These are phyloP conservation scores for Acestrorhynchus altus DNA, from an alignment of 2,797 vertebrate genomes.

Conservation along the genomic window DNA sequence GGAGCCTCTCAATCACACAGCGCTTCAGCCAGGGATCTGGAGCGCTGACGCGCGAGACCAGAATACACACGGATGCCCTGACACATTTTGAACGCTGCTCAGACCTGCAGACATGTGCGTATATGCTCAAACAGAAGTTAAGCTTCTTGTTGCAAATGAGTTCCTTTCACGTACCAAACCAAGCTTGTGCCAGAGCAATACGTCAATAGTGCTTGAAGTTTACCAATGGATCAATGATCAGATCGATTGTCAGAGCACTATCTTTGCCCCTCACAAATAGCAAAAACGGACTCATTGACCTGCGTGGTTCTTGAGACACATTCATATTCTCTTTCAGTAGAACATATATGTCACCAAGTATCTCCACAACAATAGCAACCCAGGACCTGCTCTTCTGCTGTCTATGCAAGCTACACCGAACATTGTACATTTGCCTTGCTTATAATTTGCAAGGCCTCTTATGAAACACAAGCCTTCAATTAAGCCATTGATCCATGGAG, in stretches of 20 bases:
- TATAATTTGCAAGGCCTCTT: slow-evolving; percentile 36
- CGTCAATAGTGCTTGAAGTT: slow-evolving; percentile 49
- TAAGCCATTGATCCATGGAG: slow-evolving; percentile 55
- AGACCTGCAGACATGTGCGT: slow-evolving; percentile 34
- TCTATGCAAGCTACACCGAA: neutral
- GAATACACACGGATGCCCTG: slow-evolving; percentile 51
- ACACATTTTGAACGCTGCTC: slow-evolving; percentile 41
- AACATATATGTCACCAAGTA: neutral
- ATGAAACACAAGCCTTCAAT: slow-evolving; percentile 51
- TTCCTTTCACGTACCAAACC: slow-evolving; percentile 34
- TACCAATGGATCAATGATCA: slow-evolving; percentile 50
- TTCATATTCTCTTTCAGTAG: slow-evolving; percentile 9
- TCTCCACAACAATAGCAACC: neutral
- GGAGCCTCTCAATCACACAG: slow-evolving; percentile 74
- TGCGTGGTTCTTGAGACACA: slow-evolving; percentile 18
- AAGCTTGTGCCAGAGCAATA: slow-evolving; percentile 46
- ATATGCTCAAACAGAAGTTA: slow-evolving; percentile 48
- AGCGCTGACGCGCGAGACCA: slow-evolving; percentile 47
- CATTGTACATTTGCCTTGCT: slow-evolving; percentile 37
- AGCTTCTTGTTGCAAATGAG: slow-evolving; percentile 35
- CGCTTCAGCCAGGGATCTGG: slow-evolving; percentile 69
- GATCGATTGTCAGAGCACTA: slow-evolving; percentile 41
- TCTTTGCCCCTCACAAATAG: slow-evolving; percentile 29
- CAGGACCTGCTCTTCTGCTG: slow-evolving; percentile 7
- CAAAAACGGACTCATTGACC: slow-evolving; percentile 37